These are phyloP conservation scores for Ichneumoninae sp. DNA, from an alignment of 2,888 invertebrate genomes.

Conservation along the genomic window DNA sequence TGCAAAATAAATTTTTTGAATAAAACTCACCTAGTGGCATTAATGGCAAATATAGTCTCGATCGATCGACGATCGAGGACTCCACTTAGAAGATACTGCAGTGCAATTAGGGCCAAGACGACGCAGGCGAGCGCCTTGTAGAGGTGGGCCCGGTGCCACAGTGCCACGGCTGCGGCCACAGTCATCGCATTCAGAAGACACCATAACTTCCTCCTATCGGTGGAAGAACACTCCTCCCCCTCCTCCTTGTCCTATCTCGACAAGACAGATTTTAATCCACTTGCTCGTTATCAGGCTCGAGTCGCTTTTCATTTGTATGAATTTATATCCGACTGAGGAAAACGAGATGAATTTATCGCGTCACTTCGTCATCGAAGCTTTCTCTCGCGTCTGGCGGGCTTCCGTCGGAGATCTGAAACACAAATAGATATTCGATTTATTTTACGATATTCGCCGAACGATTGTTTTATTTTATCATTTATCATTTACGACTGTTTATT, in stretches of 20 bases:
- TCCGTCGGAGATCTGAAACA: conserved; percentile 30
- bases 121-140: conserved; percentile 87
- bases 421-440: conserved; percentile 6
- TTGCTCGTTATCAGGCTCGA: conserved; percentile 6
- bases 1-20: background rate
- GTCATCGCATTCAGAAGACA: conserved; percentile 82
- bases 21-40: conserved; percentile 78
- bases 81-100: conserved; percentile 90
- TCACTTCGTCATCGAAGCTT: conserved; percentile 27
- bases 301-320: background rate
- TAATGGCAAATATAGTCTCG: conserved; percentile 82
- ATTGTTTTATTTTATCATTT: conserved; percentile 5
- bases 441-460: background rate
- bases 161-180: conserved; percentile 84
- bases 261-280: conserved; percentile 54
- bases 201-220: conserved; percentile 82
- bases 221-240: conserved; percentile 74
- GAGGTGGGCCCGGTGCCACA: conserved; percentile 85
- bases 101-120: conserved; percentile 88
- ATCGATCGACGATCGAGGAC: conserved; percentile 86
- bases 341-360: conserved; percentile 4
- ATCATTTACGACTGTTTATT: background rate
- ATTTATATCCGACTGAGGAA: background rate
- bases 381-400: background rate
- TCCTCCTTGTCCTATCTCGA: conserved; percentile 63